These are phyloP conservation scores for Aurelia sp. DNA, from an alignment of 30 jellyfish, hydroid and myxozoan species.

Conservation along the genomic window DNA sequence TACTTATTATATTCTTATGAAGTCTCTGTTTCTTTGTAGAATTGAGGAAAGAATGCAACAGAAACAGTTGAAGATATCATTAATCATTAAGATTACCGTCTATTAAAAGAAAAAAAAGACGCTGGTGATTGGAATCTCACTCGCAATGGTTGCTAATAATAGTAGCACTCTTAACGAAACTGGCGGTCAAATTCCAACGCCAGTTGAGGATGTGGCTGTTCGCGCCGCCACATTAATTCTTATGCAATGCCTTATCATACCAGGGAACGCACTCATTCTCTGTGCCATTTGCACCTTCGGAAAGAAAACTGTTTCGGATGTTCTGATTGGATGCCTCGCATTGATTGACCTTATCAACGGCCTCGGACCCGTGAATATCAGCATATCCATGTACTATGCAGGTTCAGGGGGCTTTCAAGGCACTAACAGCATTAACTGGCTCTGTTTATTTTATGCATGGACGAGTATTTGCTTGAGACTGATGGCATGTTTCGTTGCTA, in stretches of 20 bases:
- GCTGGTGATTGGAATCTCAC: no score
- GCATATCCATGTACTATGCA: slow-evolving; percentile 47
- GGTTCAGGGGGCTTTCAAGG: slow-evolving; percentile 38
- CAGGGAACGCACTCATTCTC: slow-evolving; percentile 60
- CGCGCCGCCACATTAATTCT: slow-evolving; percentile 54
- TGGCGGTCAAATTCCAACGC: not conserved
- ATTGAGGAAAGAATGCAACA: no score
- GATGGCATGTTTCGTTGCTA: slow-evolving; percentile 71
- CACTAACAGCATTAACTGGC: slow-evolving; percentile 7
- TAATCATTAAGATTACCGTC: no score
- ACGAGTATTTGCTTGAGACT: slow-evolving; percentile 46
- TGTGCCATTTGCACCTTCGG: slow-evolving; percentile 36
- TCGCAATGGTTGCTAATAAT: not conserved
- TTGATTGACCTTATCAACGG: slow-evolving; percentile 74
- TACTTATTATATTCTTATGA: no score
- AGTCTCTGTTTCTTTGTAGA: no score
- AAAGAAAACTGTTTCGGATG: slow-evolving; percentile 56
- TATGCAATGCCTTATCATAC: slow-evolving; percentile 63
- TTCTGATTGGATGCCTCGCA: slow-evolving; percentile 69
- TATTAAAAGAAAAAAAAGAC: no score
- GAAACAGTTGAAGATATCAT: no score
- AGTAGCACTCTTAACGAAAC: not conserved
- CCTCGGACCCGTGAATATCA: slow-evolving; percentile 77
- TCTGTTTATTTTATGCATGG: slow-evolving; percentile 63
- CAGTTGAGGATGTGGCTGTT: slow-evolving; percentile 21